Percentiles rank a stretch among this genome's conserved stretches.
Conservation (phyloP, 1,140 invertebrate genomes). For the Macrostomum lignano region DNA sequence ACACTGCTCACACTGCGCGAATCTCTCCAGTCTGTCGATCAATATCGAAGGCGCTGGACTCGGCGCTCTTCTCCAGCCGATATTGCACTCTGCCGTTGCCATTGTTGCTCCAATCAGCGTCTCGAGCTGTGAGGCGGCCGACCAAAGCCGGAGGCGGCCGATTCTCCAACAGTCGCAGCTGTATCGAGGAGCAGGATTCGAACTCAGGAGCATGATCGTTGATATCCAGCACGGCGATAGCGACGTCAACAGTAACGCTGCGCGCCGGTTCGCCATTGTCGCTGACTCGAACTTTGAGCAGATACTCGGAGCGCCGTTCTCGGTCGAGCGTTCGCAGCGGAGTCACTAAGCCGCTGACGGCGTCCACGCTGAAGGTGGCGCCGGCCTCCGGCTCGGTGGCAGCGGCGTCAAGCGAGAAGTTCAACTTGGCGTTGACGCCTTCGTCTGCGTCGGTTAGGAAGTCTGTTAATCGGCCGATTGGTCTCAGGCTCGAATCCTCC, state of each 20-base stretch:
- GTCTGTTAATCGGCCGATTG: no score
- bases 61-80: no score
- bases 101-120: no score
- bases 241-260: slow-evolving; percentile 39
- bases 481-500: no score
- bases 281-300: slow-evolving; percentile 52
- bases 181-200: no score
- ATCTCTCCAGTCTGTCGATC: no score
- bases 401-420: slow-evolving; percentile 23
- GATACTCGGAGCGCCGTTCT: slow-evolving; percentile 32
- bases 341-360: slow-evolving; percentile 16
- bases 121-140: no score
- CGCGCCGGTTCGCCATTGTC: slow-evolving; percentile 41
- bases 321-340: slow-evolving; percentile 15
- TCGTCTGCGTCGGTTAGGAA: no score
- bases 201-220: slow-evolving; percentile 80
- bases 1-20: no score
- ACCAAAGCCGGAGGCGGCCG: no score
- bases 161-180: neutral
- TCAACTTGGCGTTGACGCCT: slow-evolving; percentile 42
- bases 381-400: slow-evolving; percentile 21
- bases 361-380: slow-evolving; percentile 23
- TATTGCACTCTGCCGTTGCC: no score
- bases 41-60: no score
- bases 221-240: slow-evolving; percentile 46